phyloP scores from a whole-genome alignment of 2,113 vertebrate genomes.

The Entosphenus tridentatus region DNA sequence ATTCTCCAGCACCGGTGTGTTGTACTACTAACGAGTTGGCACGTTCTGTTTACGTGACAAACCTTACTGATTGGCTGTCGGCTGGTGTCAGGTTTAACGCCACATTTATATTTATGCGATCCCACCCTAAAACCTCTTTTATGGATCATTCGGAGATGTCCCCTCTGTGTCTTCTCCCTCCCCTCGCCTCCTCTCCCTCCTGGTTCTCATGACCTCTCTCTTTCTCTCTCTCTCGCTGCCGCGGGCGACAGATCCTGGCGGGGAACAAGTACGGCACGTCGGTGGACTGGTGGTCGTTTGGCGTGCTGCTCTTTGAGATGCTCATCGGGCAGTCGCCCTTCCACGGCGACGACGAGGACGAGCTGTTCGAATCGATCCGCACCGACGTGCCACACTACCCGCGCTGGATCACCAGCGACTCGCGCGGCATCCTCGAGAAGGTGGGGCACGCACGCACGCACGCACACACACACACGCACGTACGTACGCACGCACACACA shows the following conservation, averaged over 20 bases:
- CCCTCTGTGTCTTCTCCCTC: too few relatives aligned
- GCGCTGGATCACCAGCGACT: constrained; percentile 84
- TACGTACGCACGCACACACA: too few relatives aligned
- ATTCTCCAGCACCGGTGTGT: too few relatives aligned
- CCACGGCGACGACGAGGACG: constrained; percentile 90
- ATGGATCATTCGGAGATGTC: too few relatives aligned
- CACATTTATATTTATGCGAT: too few relatives aligned
- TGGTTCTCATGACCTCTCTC: background rate
- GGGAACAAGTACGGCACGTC: constrained; percentile 79
- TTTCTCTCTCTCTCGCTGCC: fast-evolving
- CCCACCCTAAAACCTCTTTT: too few relatives aligned
- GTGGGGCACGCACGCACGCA: constrained; percentile 17
- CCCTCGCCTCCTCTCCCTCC: background rate
- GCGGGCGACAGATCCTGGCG: constrained; percentile 43
- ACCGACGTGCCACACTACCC: constrained; percentile 80
- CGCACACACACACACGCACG: too few relatives aligned
- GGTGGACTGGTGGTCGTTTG: constrained; percentile 97
- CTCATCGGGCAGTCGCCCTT: constrained; percentile 88
- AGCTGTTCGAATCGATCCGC: constrained; percentile 85
- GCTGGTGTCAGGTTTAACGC: too few relatives aligned
- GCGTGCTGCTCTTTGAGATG: constrained; percentile 89
- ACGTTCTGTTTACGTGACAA: too few relatives aligned
- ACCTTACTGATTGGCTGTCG: too few relatives aligned
- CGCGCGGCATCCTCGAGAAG: constrained; percentile 71
- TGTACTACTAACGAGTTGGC: too few relatives aligned